Evolutionary conservation across 2,797 vertebrate species (phyloP).

Genomic region (Odontamblyopus rebecca): DNA sequence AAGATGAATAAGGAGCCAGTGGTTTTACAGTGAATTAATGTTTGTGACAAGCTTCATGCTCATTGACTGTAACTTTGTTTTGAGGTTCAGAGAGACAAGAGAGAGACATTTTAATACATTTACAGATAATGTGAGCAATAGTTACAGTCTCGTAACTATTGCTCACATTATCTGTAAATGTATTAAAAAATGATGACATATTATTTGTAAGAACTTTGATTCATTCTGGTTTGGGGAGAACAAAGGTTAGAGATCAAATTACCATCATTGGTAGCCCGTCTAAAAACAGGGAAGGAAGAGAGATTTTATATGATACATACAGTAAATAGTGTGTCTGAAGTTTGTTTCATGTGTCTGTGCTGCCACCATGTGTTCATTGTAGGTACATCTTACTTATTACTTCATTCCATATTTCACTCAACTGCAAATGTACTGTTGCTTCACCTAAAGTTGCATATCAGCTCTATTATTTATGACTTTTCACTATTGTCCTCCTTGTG

Average conservation of each 20-base stretch:
- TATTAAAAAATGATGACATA: neutral
- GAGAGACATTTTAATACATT: neutral
- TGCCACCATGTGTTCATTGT: neutral
- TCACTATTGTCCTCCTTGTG: no score
- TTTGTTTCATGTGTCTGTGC: constrained; percentile 1
- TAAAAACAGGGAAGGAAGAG: neutral
- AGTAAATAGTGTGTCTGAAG: neutral
- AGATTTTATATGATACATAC: neutral
- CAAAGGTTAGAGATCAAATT: neutral
- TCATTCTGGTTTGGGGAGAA: neutral
- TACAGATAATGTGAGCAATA: no score
- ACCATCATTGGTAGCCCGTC: neutral
- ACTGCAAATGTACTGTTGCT: no score
- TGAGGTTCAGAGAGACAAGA: neutral
- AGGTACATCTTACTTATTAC: neutral
- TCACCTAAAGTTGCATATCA: no score
- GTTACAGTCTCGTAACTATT: neutral
- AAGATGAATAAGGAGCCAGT: neutral
- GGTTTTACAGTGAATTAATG: neutral
- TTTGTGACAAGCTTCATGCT: neutral
- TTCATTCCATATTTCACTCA: no score
- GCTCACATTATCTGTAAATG: neutral
- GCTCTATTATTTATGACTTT: no score
- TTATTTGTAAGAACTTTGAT: neutral
- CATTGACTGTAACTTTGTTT: neutral